Evolutionary conservation across 2,888 invertebrate species (phyloP).

Genomic region (Pherbina coryleti): DNA sequence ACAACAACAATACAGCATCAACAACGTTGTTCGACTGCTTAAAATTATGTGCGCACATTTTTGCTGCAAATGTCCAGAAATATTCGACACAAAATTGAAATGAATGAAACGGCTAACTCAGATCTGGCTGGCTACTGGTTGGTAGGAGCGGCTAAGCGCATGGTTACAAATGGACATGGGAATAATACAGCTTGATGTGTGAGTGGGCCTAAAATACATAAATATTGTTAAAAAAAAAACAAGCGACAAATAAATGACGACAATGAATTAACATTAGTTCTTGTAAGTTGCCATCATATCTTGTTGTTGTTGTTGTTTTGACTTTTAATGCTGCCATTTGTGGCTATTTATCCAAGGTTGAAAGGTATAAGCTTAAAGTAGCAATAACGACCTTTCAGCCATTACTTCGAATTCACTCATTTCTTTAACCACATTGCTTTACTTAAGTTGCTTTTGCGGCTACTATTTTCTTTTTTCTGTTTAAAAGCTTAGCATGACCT

Average conservation of each 20-base stretch:
- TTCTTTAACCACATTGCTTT: no score
- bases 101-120: not conserved
- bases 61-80: conserved; percentile 5
- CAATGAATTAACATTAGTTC: conserved; percentile 34
- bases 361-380: no score
- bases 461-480: no score
- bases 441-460: no score
- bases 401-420: no score
- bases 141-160: no score
- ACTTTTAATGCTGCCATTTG: conserved; percentile 26
- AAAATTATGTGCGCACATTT: conserved; percentile 26
- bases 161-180: no score
- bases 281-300: conserved; percentile 11
- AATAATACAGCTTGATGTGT: no score
- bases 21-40: not conserved
- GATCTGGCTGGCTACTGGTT: no score
- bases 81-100: conserved; percentile 15
- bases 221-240: conserved; percentile 29
- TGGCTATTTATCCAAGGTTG: conserved; percentile 42
- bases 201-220: not conserved
- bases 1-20: not conserved
- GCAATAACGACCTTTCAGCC: no score
- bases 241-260: not conserved
- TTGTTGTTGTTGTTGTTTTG: not conserved
- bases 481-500: no score